Evolutionary conservation across 1,140 invertebrate genomes (phyloP).

Genomic region (Sogatella furcifera): DNA sequence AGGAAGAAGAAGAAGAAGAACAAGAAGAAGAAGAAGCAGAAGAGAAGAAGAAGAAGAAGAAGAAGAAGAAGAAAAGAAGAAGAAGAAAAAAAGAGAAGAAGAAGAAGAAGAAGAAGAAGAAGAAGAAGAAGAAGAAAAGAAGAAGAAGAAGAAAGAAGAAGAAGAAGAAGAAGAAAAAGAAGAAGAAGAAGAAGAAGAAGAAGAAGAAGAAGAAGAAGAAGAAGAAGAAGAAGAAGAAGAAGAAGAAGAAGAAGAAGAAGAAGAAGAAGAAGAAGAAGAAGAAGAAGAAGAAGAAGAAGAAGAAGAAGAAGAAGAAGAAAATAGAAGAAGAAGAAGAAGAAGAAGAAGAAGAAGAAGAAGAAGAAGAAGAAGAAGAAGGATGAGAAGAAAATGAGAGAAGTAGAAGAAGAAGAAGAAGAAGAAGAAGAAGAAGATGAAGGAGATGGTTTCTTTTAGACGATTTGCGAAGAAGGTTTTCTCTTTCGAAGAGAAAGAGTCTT

Average conservation of each 20-base stretch:
- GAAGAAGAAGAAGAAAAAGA: neutral
- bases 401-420: neutral
- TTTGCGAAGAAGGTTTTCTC: too few species aligned
- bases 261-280: neutral
- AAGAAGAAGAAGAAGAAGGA: neutral
- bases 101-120: constrained; percentile 1
- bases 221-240: neutral
- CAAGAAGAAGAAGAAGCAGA: neutral
- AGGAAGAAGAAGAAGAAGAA: neutral
- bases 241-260: neutral
- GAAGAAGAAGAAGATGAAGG: neutral
- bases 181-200: neutral
- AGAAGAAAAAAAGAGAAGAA: neutral
- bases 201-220: neutral
- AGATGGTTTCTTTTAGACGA: too few species aligned
- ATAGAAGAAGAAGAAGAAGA: neutral
- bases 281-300: neutral
- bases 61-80: neutral
- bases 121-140: neutral
- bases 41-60: constrained; percentile 1
- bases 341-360: neutral
- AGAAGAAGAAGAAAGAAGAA: neutral
- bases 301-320: neutral
- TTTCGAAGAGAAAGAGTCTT: too few species aligned
- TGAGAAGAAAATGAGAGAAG: neutral